Percentiles rank a stretch among this genome's conserved stretches.
These are phyloP conservation scores for Acrocephalus kingi DNA, from an alignment of 2,113 vertebrate genomes.

Conservation along the genomic window DNA sequence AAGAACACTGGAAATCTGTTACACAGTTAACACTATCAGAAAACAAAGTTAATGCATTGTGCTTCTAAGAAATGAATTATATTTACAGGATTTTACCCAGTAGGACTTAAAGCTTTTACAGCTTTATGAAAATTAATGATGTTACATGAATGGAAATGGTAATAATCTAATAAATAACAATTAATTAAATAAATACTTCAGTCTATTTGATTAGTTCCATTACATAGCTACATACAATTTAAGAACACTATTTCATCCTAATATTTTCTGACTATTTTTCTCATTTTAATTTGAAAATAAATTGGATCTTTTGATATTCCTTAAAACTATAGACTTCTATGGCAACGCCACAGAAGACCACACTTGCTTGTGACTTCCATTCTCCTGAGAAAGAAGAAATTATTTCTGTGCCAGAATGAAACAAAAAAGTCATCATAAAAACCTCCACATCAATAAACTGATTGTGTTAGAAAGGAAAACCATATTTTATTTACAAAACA, in stretches of 20 bases:
- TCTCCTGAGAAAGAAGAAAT: neutral
- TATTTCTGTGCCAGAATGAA: neutral
- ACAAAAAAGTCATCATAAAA: neutral
- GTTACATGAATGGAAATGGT: neutral
- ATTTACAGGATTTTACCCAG: slow-evolving; percentile 2
- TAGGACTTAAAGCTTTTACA: neutral
- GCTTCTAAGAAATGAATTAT: slow-evolving; percentile 18
- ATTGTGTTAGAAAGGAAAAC: neutral
- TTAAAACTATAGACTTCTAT: neutral
- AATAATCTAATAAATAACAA: slow-evolving; percentile 16
- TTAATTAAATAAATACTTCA: slow-evolving; percentile 19
- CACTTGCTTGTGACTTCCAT: neutral
- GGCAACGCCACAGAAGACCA: neutral
- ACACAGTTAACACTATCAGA: neutral
- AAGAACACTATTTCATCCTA: neutral
- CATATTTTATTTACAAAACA: neutral
- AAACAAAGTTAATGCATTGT: slow-evolving; percentile 17
- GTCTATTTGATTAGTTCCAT: neutral
- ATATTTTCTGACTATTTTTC: neutral
- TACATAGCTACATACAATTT: neutral
- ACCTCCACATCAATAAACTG: neutral
- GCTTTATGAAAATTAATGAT: slow-evolving; percentile 38
- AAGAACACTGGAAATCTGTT: slow-evolving; percentile 19
- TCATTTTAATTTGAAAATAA: neutral
- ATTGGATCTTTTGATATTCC: neutral